phyloP scores from a whole-genome alignment of 2,888 invertebrate species.

The Willowsia nigromaculata region DNA sequence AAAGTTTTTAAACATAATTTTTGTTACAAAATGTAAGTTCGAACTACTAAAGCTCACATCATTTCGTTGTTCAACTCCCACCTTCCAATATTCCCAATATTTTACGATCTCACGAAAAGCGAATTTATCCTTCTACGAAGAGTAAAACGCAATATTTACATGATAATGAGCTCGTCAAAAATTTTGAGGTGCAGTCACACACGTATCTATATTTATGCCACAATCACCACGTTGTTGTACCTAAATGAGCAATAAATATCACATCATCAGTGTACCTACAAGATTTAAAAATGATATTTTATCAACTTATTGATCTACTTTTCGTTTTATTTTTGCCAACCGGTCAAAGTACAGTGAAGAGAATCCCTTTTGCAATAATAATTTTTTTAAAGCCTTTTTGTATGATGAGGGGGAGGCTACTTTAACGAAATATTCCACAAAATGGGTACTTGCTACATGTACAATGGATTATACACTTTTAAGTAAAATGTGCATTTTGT shows the following conservation, averaged over 20 bases:
- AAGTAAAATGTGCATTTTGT: not conserved
- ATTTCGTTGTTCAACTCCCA: slow-evolving; percentile 25
- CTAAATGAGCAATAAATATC: slow-evolving; percentile 13
- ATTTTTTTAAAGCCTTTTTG: too few relatives aligned
- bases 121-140: slow-evolving; percentile 48
- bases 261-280: not conserved
- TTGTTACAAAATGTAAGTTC: too few relatives aligned
- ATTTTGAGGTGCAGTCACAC: slow-evolving; percentile 13
- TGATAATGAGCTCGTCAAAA: slow-evolving; percentile 57
- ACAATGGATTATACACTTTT: too few relatives aligned
- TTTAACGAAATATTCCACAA: too few relatives aligned
- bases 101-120: slow-evolving; percentile 54
- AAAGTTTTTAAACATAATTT: too few relatives aligned
- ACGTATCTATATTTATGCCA: slow-evolving; percentile 26
- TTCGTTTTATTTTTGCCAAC: slow-evolving; percentile 4
- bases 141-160: slow-evolving; percentile 35
- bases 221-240: not conserved
- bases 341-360: too few relatives aligned
- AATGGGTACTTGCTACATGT: too few relatives aligned
- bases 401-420: slow-evolving; percentile 3
- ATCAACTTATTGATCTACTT: slow-evolving; percentile 50
- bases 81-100: slow-evolving; percentile 54
- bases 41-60: too few relatives aligned
- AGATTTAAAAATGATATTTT: not conserved
- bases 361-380: too few relatives aligned